Evolutionary conservation across 1,140 invertebrate genomes (phyloP), one percentile per base, ranked within the genome.

Genomic region (Eriosoma lanigerum): DNA sequence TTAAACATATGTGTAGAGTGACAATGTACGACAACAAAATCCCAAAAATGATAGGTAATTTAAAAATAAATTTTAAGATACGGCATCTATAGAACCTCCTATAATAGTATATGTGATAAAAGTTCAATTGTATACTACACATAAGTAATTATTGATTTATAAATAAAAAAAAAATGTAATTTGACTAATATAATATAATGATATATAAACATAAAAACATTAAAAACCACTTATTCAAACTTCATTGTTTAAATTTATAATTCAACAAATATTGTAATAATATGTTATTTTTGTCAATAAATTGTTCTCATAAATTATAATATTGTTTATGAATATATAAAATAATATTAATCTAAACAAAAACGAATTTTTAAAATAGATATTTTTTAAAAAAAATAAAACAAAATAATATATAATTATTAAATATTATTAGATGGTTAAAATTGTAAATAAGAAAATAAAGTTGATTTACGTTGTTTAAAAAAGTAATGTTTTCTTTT

Each of bases 391-490:
- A n/a, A n/a, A n/a, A n/a, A n/a, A n/a, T n/a, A n/a, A n/a, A n/a
- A n/a, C n/a, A n/a, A n/a, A n/a, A n/a, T n/a, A n/a, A n/a, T n/a
- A n/a, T n/a, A n/a, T n/a, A n/a, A n/a, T n/a, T n/a, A n/a, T n/a
- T n/a, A n/a, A n/a, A n/a, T 50, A 70, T 64, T n/a, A 3, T 26
- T 50, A 50, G 26, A 70, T 1, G 66, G 10, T 48, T 50, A 50
- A 48, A 70, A 70, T 50, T 26, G 5, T 19, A 50, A 44, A 66
- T 44, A 66, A 46, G 21, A 66, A 70, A 50, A 68, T 46, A 21
- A 44, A 66, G 32, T 68, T 0, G n/a, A 21, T 64, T 44, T 26
- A 26, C 10, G 24, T 26, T 38, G 3, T 38, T 60, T 10, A 58
- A 76, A 76, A 38, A 38, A 17, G 12, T 46, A 46, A 29, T 50